Evolutionary conservation across 92 coral and sea anemone genomes (phyloP).

Genomic region (Bergia puertoricense): DNA sequence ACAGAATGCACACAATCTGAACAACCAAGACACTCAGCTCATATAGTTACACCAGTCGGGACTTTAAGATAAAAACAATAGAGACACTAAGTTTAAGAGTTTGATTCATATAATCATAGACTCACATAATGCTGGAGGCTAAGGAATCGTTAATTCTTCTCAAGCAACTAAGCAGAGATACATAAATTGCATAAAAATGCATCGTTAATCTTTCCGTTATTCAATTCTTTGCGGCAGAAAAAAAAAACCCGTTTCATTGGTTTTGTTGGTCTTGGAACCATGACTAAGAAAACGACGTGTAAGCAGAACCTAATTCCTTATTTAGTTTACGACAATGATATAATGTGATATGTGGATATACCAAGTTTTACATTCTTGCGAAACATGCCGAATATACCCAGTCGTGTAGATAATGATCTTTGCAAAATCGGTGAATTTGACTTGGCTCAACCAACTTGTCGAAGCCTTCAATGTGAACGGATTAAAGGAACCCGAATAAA

Average conservation of each 20-base stretch:
- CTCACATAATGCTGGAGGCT: neutral
- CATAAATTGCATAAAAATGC: neutral
- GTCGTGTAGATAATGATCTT: no score
- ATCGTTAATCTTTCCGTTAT: no score
- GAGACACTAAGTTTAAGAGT: neutral
- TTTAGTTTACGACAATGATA: neutral
- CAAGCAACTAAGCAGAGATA: no score
- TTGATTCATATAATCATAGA: no score
- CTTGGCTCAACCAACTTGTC: neutral
- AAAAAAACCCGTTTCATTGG: neutral
- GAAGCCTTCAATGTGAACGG: neutral
- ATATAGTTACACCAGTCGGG: neutral
- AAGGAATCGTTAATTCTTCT: no score
- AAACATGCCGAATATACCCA: no score
- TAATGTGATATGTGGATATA: neutral
- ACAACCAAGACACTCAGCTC: no score
- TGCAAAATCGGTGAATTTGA: neutral
- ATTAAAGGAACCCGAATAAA: neutral
- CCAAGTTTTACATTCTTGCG: no score
- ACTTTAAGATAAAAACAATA: no score
- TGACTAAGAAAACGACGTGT: neutral
- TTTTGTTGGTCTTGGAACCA: neutral
- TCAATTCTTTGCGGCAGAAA: neutral
- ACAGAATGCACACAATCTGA: neutral
- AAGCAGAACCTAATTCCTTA: neutral